These are phyloP conservation scores for Zaprionus lineosus DNA, from an alignment of 2,888 invertebrate species.

Conservation along the genomic window DNA sequence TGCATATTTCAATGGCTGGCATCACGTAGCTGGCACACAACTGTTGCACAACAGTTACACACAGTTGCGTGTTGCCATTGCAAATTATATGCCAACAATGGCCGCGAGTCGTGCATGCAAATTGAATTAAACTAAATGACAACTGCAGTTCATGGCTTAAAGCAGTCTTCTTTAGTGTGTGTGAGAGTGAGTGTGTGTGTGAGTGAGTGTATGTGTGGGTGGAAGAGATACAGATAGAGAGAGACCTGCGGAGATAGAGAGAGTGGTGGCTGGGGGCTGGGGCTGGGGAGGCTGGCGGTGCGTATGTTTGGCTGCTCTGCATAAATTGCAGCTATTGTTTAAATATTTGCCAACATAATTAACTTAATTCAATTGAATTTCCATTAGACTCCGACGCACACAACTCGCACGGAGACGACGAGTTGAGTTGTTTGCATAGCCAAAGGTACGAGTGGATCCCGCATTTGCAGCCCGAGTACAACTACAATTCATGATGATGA, in stretches of 20 bases:
- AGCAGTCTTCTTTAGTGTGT: not conserved
- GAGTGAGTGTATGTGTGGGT: constrained; percentile 5
- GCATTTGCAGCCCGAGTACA: not conserved
- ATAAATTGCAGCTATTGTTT: constrained; percentile 79
- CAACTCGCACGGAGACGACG: constrained; percentile 22
- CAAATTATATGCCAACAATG: constrained; percentile 60
- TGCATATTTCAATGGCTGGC: constrained; percentile 53
- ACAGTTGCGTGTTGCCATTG: constrained; percentile 37
- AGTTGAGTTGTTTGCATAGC: constrained; percentile 68
- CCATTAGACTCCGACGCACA: constrained; percentile 69
- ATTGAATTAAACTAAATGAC: constrained; percentile 68
- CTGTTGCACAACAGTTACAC: constrained; percentile 51
- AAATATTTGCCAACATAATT: constrained; percentile 83
- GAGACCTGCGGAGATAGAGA: too few species aligned
- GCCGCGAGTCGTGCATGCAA: constrained; percentile 58
- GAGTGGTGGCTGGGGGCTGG: too few species aligned
- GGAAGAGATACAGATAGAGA: too few species aligned
- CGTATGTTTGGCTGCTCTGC: constrained; percentile 36
- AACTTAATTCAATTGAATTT: constrained; percentile 83
- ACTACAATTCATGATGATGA: constrained; percentile 4
- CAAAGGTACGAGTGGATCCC: constrained; percentile 49
- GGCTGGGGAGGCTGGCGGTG: too few species aligned
- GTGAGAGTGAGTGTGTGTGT: not conserved
- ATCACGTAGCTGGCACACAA: constrained; percentile 52
- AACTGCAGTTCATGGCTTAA: constrained; percentile 37